A percentile compares a stretch with the other conserved stretches of the same genome.
phyloP scores from a whole-genome alignment of 2,113 vertebrate species.

The Dipodomys merriami region DNA sequence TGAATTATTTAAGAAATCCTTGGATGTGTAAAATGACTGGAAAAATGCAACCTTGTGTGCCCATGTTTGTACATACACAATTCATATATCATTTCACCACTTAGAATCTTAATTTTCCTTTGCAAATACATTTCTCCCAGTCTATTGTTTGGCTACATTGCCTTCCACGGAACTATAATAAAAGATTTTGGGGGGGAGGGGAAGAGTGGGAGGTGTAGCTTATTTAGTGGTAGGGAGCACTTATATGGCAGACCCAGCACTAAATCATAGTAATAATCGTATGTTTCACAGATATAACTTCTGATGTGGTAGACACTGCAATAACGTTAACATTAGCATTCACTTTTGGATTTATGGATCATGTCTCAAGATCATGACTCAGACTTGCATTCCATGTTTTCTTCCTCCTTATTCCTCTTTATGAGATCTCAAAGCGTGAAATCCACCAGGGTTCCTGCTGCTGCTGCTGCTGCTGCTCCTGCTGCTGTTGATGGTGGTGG shows the following conservation, averaged over 20 bases:
- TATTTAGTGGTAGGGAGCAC: background rate
- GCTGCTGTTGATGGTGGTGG: background rate
- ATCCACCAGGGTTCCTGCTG: background rate
- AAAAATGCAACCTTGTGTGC: background rate
- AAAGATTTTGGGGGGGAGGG: background rate
- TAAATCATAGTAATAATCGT: background rate
- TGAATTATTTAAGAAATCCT: conserved; percentile 23
- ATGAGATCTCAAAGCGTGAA: background rate
- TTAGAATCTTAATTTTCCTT: conserved; percentile 45
- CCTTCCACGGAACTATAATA: conserved; percentile 29
- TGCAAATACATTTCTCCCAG: background rate
- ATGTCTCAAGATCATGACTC: background rate
- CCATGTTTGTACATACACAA: background rate
- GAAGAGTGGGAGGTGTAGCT: background rate
- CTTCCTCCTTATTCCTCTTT: background rate
- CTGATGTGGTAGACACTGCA: background rate
- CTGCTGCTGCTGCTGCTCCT: background rate
- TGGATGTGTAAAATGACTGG: conserved; percentile 19
- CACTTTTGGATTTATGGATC: conserved; percentile 28
- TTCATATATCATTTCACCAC: background rate
- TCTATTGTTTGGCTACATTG: conserved; percentile 15
- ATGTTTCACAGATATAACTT: background rate
- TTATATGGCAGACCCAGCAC: background rate
- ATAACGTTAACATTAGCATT: background rate
- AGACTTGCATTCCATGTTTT: background rate